Conservation (phyloP, 2,113 vertebrate species). For the Siniperca knerii region DNA sequence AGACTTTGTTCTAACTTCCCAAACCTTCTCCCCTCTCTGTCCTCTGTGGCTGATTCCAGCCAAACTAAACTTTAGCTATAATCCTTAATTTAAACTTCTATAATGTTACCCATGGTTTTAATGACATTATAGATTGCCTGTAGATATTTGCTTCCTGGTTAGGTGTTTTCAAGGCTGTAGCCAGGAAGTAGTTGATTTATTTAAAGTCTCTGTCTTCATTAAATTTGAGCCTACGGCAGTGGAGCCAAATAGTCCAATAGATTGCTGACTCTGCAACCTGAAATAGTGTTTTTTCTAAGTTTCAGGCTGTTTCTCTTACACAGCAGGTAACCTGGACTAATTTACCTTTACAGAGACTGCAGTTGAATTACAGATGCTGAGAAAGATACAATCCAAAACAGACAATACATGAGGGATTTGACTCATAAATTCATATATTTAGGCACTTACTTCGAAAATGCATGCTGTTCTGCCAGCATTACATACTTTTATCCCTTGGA, state of each 20-base stretch:
- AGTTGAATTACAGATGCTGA: background rate
- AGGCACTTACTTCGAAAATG: background rate
- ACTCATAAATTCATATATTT: background rate
- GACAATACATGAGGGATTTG: background rate
- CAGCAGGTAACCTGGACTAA: background rate
- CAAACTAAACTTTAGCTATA: background rate
- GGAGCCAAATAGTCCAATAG: background rate
- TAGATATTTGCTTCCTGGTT: background rate
- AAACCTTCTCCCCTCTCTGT: background rate
- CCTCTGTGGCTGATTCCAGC: background rate
- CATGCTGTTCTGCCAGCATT: background rate
- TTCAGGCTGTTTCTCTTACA: background rate
- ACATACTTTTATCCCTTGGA: background rate
- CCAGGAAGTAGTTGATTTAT: slow-evolving; percentile 15
- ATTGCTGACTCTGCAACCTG: background rate
- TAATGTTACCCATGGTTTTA: background rate
- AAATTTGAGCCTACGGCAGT: background rate
- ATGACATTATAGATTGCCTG: background rate
- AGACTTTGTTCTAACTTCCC: background rate
- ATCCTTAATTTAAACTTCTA: background rate
- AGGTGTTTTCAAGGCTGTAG: background rate
- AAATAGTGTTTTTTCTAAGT: background rate
- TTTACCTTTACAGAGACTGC: background rate
- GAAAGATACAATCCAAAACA: background rate
- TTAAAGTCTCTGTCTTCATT: slow-evolving; percentile 12